These are phyloP conservation scores for Sclerurus mexicanus DNA, from an alignment of 2,113 vertebrate genomes.

Conservation along the genomic window DNA sequence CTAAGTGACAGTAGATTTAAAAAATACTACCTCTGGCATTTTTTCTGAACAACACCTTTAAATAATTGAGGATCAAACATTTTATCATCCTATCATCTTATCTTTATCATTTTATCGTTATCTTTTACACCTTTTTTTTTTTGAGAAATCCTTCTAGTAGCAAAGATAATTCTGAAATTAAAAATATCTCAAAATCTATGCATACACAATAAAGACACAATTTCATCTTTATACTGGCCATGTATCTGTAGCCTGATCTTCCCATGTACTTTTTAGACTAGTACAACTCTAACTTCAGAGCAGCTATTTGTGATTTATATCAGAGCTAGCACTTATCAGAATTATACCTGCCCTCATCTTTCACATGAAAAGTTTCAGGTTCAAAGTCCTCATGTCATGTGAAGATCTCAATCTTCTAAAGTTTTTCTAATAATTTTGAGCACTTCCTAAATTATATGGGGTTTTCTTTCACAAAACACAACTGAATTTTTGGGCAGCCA, in stretches of 20 bases:
- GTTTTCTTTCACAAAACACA: neutral
- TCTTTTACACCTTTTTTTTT: neutral
- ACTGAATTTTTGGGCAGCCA: neutral
- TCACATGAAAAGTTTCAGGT: neutral
- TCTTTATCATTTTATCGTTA: neutral
- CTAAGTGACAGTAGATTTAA: neutral
- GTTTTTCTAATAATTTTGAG: neutral
- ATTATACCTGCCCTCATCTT: neutral
- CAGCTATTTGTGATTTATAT: neutral
- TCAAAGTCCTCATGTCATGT: neutral
- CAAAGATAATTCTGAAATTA: neutral
- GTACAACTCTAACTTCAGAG: neutral
- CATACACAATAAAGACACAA: neutral
- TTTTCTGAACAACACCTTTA: neutral
- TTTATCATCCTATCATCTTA: neutral
- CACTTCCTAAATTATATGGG: neutral
- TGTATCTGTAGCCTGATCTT: neutral
- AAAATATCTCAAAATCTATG: neutral
- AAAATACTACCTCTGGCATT: neutral
- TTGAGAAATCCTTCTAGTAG: neutral
- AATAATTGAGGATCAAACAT: neutral
- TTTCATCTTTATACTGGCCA: neutral
- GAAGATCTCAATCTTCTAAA: neutral
- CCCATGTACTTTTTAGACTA: neutral
- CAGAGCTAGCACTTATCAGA: neutral